A percentile compares a stretch with the other conserved stretches of the same genome.
Conservation (phyloP, 2,888 invertebrate genomes). For the Andricus curvator region DNA sequence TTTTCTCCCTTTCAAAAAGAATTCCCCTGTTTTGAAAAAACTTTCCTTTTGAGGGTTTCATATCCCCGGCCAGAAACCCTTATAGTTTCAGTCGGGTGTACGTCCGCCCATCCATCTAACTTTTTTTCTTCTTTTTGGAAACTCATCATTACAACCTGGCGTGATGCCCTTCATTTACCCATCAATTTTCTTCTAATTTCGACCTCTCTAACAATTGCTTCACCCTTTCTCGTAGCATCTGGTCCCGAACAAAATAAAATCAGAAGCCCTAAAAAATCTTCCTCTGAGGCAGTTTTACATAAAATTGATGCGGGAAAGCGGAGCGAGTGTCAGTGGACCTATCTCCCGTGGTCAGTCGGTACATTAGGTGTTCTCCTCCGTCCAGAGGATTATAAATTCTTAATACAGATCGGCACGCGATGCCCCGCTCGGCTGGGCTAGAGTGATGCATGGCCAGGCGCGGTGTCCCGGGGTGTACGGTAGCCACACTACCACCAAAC, state of each 20-base stretch:
- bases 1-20: no score
- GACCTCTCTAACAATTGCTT: not conserved
- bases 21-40: no score
- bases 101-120: no score
- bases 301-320: slow-evolving; percentile 26
- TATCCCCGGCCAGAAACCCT: no score
- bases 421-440: slow-evolving; percentile 77
- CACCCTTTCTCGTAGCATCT: not conserved
- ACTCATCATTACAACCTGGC: no score
- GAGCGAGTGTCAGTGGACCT: slow-evolving; percentile 21
- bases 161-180: no score
- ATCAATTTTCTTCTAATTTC: no score
- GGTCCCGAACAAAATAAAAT: not conserved
- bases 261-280: not conserved
- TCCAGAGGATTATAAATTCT: slow-evolving; percentile 76
- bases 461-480: slow-evolving; percentile 76
- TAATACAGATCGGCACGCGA: slow-evolving; percentile 78
- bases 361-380: slow-evolving; percentile 67
- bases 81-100: no score
- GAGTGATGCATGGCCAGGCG: slow-evolving; percentile 75
- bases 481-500: slow-evolving; percentile 70
- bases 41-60: no score
- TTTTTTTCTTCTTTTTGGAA: no score
- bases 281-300: not conserved
- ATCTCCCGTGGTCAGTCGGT: slow-evolving; percentile 60